Evolutionary conservation across 2,113 vertebrate genomes (phyloP).

Genomic region (Rhea pennata): DNA sequence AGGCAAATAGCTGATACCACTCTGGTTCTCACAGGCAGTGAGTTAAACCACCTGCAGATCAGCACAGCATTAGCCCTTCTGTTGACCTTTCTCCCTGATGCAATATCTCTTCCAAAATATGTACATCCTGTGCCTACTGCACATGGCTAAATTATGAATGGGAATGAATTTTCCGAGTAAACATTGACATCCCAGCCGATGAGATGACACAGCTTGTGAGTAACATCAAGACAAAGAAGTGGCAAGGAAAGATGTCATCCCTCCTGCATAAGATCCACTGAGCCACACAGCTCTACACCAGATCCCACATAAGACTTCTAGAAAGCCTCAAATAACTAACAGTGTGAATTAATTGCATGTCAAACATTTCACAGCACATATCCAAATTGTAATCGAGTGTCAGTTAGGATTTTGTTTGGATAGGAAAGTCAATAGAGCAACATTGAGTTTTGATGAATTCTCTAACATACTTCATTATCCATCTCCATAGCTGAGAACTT

Average conservation of each 20-base stretch:
- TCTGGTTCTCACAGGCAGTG: not conserved
- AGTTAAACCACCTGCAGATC: not conserved
- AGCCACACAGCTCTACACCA: not conserved
- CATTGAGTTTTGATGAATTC: not conserved
- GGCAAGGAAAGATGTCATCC: not conserved
- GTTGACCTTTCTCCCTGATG: not conserved
- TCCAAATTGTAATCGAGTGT: slow-evolving; percentile 9
- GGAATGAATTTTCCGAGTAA: not conserved
- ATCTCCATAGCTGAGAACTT: not conserved
- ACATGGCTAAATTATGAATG: rapidly evolving
- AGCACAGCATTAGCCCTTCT: not conserved
- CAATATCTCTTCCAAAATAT: not conserved
- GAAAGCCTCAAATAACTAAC: not conserved
- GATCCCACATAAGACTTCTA: not conserved
- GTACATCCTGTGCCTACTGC: not conserved
- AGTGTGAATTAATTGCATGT: not conserved
- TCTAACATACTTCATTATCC: not conserved
- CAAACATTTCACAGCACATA: not conserved
- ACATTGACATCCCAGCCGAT: not conserved
- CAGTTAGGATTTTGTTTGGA: not conserved
- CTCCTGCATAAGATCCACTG: not conserved
- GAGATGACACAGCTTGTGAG: not conserved
- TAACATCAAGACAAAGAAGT: not conserved
- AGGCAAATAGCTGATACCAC: not conserved
- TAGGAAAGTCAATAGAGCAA: slow-evolving; percentile 16